Percentiles rank a stretch among this genome's conserved stretches.
Evolutionary conservation across 2,888 invertebrate genomes (phyloP).

Genomic region (Callosobruchus maculatus): DNA sequence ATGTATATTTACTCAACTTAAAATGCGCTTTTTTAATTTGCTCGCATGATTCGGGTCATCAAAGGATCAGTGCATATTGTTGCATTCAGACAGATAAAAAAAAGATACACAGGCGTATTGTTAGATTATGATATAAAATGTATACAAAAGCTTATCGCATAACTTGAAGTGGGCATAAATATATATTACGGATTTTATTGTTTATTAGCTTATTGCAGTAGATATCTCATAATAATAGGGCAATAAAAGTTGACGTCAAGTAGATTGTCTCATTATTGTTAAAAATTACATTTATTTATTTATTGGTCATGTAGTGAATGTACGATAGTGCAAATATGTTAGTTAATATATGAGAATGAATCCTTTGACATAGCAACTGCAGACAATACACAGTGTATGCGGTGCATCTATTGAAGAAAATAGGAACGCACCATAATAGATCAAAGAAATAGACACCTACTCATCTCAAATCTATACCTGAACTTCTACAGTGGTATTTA

Average conservation of each 20-base stretch:
- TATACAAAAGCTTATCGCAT: background rate
- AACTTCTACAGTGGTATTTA: no score
- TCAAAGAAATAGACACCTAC: no score
- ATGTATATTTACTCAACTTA: background rate
- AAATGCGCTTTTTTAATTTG: background rate
- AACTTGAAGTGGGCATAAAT: background rate
- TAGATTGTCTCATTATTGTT: background rate
- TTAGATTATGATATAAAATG: background rate
- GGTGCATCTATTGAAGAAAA: no score
- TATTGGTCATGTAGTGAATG: no score
- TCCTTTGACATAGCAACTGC: no score
- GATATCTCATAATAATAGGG: background rate
- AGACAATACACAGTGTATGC: no score
- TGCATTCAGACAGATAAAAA: background rate
- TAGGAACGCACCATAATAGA: no score
- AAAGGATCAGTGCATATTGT: background rate
- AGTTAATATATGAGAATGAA: no score
- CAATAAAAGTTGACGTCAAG: background rate
- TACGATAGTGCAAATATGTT: no score
- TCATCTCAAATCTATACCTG: no score
- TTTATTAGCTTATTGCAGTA: background rate
- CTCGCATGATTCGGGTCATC: background rate
- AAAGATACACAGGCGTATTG: background rate
- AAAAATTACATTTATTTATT: background rate
- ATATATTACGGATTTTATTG: background rate